These are phyloP conservation scores for Palaemon carinicauda DNA, from an alignment of 1,140 invertebrate species.

Conservation along the genomic window DNA sequence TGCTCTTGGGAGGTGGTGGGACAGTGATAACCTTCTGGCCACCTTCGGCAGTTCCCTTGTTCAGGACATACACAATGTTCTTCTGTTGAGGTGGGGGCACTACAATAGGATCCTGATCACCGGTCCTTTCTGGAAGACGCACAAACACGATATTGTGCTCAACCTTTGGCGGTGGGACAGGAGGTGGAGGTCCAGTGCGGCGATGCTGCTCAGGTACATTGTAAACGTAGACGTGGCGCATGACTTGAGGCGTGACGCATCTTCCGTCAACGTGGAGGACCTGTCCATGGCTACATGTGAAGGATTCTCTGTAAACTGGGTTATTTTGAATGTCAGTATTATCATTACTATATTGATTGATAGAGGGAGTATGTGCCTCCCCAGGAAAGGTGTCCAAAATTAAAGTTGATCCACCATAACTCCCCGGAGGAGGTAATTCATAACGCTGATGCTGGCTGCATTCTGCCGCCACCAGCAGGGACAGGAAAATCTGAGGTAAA, in stretches of 20 bases:
- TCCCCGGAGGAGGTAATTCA: too few species aligned
- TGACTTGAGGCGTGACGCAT: conserved; percentile 47
- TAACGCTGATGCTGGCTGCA: neutral
- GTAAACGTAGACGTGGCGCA: conserved; percentile 49
- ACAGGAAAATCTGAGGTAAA: neutral
- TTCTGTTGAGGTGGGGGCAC: conserved; percentile 57
- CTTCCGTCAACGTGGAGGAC: conserved; percentile 43
- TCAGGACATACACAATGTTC: conserved; percentile 57
- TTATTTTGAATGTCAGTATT: too few species aligned
- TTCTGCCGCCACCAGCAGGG: neutral
- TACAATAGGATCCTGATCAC: conserved; percentile 42
- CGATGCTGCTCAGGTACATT: conserved; percentile 20
- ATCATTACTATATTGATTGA: too few species aligned
- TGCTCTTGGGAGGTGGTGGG: conserved; percentile 19
- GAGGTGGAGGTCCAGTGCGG: conserved; percentile 26
- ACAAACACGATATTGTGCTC: conserved; percentile 56
- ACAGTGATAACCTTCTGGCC: conserved; percentile 47
- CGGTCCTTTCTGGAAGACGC: conserved; percentile 35
- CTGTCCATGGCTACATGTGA: conserved; percentile 20
- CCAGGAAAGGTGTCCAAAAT: too few species aligned
- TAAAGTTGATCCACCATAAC: too few species aligned
- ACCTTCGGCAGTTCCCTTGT: conserved; percentile 36
- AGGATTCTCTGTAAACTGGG: neutral
- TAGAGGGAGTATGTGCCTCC: neutral
- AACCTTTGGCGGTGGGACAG: conserved; percentile 37